Evolutionary conservation across 2,888 invertebrate genomes (phyloP).

Genomic region (Drosophila pegasa): DNA sequence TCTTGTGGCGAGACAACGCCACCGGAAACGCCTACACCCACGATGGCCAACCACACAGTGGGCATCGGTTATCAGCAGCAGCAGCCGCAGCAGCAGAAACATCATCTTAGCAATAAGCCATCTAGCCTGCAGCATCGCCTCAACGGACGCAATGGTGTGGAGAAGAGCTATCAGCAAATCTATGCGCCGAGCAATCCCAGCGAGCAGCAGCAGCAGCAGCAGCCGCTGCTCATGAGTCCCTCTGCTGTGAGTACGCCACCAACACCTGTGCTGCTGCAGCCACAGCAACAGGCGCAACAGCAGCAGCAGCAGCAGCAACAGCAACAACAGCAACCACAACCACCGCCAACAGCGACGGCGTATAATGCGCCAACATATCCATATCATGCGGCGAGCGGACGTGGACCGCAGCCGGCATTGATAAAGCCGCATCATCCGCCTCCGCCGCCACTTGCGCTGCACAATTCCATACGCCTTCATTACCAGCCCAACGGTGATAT

Average conservation of each 20-base stretch:
- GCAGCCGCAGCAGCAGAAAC: conserved; percentile 69
- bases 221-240: conserved; percentile 81
- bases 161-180: conserved; percentile 70
- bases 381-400: conserved; percentile 74
- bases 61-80: conserved; percentile 53
- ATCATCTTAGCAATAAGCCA: conserved; percentile 82
- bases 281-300: conserved; percentile 66
- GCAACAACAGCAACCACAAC: conserved; percentile 43
- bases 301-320: conserved; percentile 62
- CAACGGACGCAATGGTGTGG: conserved; percentile 82
- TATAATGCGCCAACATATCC: conserved; percentile 78
- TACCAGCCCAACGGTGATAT: conserved; percentile 86
- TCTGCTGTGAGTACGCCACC: conserved; percentile 76
- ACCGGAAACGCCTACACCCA: conserved; percentile 83
- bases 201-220: conserved; percentile 62
- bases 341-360: conserved; percentile 59
- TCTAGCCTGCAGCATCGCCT: conserved; percentile 81
- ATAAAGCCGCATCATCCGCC: conserved; percentile 79
- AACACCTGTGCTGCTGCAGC: conserved; percentile 75
- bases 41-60: conserved; percentile 62
- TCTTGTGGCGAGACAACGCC: conserved; percentile 84
- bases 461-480: conserved; percentile 82
- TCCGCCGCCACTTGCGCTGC: conserved; percentile 74
- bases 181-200: conserved; percentile 66
- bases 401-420: conserved; percentile 75